Conservation (phyloP, 2,113 vertebrate genomes). For the Engraulis encrasicolus region DNA sequence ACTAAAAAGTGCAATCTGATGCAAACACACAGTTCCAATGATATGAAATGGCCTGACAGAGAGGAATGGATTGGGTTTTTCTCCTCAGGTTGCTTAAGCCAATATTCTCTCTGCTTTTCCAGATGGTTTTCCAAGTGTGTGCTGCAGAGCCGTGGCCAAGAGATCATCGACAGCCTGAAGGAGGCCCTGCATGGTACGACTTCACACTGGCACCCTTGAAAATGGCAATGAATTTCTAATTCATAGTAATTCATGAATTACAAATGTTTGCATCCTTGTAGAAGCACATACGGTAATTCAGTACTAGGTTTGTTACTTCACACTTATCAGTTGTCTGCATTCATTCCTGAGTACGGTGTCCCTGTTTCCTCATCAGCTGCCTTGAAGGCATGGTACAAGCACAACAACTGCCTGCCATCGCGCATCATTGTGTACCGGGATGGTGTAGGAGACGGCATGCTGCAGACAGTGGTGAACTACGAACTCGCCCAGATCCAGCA, state of each 20-base stretch:
- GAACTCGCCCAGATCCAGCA: slow-evolving; percentile 90
- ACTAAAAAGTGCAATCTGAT: too few species aligned
- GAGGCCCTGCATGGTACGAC: slow-evolving; percentile 79
- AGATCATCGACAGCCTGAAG: slow-evolving; percentile 92
- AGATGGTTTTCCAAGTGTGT: slow-evolving; percentile 95
- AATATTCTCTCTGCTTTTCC: background rate
- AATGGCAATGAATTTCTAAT: background rate
- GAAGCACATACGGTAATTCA: too few species aligned
- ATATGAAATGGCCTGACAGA: too few species aligned
- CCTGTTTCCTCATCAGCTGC: slow-evolving; percentile 72
- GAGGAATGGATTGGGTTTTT: too few species aligned
- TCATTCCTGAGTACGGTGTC: background rate
- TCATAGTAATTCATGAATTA: too few species aligned
- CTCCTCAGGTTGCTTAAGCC: too few species aligned
- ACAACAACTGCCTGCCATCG: slow-evolving; percentile 83
- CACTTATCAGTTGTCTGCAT: background rate
- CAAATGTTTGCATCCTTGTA: too few species aligned
- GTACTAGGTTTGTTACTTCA: background rate
- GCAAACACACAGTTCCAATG: too few species aligned
- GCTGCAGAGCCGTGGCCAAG: slow-evolving; percentile 87
- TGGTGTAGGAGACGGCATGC: slow-evolving; percentile 92
- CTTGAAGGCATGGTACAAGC: slow-evolving; percentile 80
- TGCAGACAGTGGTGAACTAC: slow-evolving; percentile 85
- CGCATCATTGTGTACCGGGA: slow-evolving; percentile 93
- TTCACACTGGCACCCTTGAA: background rate